Base-by-base conservation (phyloP, 1,140 invertebrate genomes). In the Trichoplusia ni region DNA sequence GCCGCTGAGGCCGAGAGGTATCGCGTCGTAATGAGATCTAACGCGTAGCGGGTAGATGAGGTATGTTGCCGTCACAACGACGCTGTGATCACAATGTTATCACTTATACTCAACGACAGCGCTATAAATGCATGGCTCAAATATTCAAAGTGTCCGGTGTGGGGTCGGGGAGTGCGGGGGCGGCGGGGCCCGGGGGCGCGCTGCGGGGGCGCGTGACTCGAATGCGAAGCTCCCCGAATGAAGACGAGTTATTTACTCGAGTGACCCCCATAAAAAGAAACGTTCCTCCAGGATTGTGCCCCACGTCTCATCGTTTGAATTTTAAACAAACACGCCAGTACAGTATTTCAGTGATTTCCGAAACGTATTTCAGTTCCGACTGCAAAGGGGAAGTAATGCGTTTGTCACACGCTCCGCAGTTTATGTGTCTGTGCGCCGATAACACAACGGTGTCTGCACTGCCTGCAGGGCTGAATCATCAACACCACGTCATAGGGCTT, bases 231-330 rank as follows among this genome's bases (percentile, higher is more conserved):
- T 56, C 64, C 46, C 64, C 21, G 49, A 64, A 79, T 80, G 73
- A 75, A 79, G 76, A 81, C 79, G 69, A 74, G 77, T 73, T 82
- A 83, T 83, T 81, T 81, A 82, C 78, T 71, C 69, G 77, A 82
- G 69, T 82, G 84, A 86, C 81, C 79, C 71, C 74, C 74, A 73
- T 77, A 78, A 82, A 76, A 80, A 81, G 79, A 73, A 82, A 77
- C 69, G 76, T 71, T 81, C 74, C 73, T 73, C 66, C 77, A 73
- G 79, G 77, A 85, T 82, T 79, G 79, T 54, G 75, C 68, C 38
- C 69, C 51, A 38, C 51, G 51, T 68, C 67, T 75, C 77, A 75
- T 77, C 71, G 69, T 81, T n/a, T 79, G 82, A 85, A 85, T 83
- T 83, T 83, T 82, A 85, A 85, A 78, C 74, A 75, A 69, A 65